Base-by-base conservation (phyloP, 2,888 invertebrate genomes). In the Xestia c-nigrum region DNA sequence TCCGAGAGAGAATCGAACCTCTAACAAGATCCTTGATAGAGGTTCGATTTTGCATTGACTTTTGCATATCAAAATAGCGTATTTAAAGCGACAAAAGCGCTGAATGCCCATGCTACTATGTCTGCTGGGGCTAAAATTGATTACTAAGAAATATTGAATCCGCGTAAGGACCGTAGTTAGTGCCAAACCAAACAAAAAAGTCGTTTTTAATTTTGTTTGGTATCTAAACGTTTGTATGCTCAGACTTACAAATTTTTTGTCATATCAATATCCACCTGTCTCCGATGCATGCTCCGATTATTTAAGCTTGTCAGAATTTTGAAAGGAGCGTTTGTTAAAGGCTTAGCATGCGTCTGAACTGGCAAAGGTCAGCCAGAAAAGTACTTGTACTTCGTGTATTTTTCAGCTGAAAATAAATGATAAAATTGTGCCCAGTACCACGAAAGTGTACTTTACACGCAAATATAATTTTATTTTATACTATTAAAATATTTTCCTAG, bases 371-470 rank as follows among this genome's bases (percentile, higher is more conserved):
- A 82, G 24, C 47, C 43, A 6, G 1, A 66, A n/a, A 14, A 47
- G 5, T 31, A 31, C 31, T 31, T 31, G 31, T 2, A 31, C 31
- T 31, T 31, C 31, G 31, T 31, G 31, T 31, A 31, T 31, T 31
- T 31, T 31, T 31, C 31, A 24, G 67, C 12, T 12, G n/a, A 46
- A 68, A 31, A 66, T 66, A 63, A 55, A 55, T 52, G 14, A 64
- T 38, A 46, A 76, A 52, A 50, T n/a, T 14, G 40, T 43, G 59
- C n/a, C 24, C 40, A 70, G 14, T 61, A 55, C 21, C 80, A 72
- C 70, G 75, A 76, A 70, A 67, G 16, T 5, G 21, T 71, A 68
- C 63, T 80, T 47, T 21, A 80, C 85, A 81, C 72, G 82, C 85
- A 66, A 78, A 70, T 66, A 65, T 43, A 16, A 57, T 24, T 38